Evolutionary conservation across 2,888 invertebrate genomes (phyloP).

Genomic region (Tenthredo amoena): DNA sequence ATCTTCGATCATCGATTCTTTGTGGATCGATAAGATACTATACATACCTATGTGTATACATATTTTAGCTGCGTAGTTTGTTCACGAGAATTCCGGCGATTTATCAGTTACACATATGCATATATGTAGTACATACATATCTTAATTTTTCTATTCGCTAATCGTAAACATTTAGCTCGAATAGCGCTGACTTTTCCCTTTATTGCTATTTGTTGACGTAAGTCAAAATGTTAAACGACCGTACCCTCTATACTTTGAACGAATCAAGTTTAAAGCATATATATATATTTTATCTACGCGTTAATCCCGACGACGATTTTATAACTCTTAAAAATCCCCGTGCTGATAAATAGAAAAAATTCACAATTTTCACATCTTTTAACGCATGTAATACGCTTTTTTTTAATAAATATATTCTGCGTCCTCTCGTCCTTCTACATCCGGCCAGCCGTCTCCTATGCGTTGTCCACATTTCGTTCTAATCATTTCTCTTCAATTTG

Average conservation of each 20-base stretch:
- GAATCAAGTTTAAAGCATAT: not conserved
- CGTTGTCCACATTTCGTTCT: not conserved
- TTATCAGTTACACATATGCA: not conserved
- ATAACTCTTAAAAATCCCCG: not conserved
- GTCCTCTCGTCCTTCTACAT: not conserved
- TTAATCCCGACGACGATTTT: not conserved
- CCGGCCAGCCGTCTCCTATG: constrained; percentile 6
- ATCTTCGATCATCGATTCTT: not conserved
- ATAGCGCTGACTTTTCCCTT: not conserved
- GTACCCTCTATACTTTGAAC: not conserved
- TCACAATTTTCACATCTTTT: not conserved
- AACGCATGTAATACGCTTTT: not conserved
- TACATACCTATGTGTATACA: not conserved
- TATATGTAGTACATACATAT: not conserved
- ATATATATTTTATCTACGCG: not conserved
- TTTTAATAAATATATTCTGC: not conserved
- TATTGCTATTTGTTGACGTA: not conserved
- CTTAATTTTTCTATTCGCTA: not conserved
- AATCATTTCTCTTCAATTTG: not conserved
- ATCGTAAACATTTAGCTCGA: not conserved
- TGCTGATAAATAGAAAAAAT: not conserved
- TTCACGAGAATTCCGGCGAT: not conserved
- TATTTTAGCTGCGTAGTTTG: not conserved
- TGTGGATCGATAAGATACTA: not conserved
- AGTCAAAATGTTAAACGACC: not conserved